phyloP scores from a whole-genome alignment of 2,888 invertebrate species.

The Margaritifera margaritifera region DNA sequence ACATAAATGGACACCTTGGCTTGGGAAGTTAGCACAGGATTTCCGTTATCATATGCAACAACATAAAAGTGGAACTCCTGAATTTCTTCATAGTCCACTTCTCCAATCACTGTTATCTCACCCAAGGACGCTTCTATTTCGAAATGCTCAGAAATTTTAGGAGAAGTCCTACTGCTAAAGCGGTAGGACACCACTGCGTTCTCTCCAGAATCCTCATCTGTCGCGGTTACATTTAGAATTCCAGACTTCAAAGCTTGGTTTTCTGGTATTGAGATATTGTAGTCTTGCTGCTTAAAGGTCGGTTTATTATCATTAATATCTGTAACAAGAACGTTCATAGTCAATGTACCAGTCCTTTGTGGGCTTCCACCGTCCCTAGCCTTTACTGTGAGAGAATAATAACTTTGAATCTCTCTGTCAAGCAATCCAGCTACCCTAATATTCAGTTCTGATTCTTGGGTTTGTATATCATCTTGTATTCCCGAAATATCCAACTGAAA shows the following conservation, averaged over 20 bases:
- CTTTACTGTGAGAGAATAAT: conserved; percentile 50
- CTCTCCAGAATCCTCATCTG: conserved; percentile 87
- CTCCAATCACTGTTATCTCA: conserved; percentile 83
- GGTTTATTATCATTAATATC: conserved; percentile 56
- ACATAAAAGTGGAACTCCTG: conserved; percentile 84
- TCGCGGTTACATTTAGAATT: conserved; percentile 80
- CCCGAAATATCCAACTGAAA: too few species aligned
- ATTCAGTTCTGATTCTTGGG: too few species aligned
- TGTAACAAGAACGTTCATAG: conserved; percentile 37
- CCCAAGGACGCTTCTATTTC: conserved; percentile 88
- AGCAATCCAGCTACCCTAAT: conserved; percentile 12
- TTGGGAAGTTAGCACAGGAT: conserved; percentile 41
- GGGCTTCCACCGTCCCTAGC: conserved; percentile 54
- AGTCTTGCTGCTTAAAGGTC: conserved; percentile 31
- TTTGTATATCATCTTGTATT: too few species aligned
- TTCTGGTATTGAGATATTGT: conserved; percentile 39
- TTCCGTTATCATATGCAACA: conserved; percentile 53
- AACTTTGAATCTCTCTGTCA: conserved; percentile 53
- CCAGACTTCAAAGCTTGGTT: conserved; percentile 30
- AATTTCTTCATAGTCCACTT: conserved; percentile 88
- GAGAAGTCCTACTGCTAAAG: conserved; percentile 48
- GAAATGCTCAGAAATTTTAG: conserved; percentile 36
- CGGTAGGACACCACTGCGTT: conserved; percentile 78
- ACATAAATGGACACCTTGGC: conserved; percentile 77
- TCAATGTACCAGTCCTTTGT: conserved; percentile 40